Conservation (phyloP, 2,113 vertebrate genomes). For the Scolopax mira region DNA sequence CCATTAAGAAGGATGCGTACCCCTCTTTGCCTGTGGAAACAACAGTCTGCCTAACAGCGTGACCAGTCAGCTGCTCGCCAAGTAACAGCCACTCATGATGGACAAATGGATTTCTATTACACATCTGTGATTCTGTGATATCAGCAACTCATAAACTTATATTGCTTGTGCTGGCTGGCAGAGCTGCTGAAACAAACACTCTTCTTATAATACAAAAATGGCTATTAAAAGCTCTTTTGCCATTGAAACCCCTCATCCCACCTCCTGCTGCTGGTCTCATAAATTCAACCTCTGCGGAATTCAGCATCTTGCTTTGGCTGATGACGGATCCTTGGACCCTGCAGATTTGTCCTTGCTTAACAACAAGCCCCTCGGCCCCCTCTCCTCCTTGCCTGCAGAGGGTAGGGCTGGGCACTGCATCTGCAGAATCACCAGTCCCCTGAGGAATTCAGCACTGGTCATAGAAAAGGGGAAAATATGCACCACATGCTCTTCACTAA, state of each 20-base stretch:
- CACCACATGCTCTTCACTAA: neutral
- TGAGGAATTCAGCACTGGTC: constrained; percentile 69
- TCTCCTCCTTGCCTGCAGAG: neutral
- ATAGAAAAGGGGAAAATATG: constrained; percentile 64
- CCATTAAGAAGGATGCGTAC: neutral
- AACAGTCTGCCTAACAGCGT: neutral
- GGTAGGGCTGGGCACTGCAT: neutral
- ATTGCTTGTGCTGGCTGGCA: neutral
- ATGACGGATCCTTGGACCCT: rapidly evolving
- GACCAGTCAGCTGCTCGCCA: neutral
- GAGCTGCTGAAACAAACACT: neutral
- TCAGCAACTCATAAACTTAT: neutral
- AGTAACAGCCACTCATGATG: neutral
- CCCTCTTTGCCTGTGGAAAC: neutral
- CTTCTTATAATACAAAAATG: neutral
- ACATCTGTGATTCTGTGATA: too few species aligned
- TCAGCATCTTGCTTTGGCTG: neutral
- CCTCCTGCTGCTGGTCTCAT: neutral
- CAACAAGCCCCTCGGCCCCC: neutral
- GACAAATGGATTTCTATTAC: neutral
- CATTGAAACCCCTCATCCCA: neutral
- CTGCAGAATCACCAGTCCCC: constrained; percentile 16
- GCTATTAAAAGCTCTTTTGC: neutral
- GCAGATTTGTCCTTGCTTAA: neutral
- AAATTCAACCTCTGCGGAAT: neutral